phyloP scores from a whole-genome alignment of 1,140 invertebrate genomes.

The Popillia japonica region DNA sequence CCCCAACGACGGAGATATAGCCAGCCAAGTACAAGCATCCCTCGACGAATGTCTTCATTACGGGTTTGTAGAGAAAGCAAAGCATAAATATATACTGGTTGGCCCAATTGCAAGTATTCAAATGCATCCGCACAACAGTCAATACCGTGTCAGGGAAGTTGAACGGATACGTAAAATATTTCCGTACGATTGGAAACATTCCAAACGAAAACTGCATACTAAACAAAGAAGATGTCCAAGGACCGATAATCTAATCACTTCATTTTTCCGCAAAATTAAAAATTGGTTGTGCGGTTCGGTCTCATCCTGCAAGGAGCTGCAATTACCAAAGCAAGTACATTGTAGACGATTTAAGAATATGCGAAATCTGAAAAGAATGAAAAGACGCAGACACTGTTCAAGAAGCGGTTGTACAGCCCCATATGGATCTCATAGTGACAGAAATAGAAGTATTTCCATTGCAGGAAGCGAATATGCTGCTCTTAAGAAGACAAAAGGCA shows the following conservation, averaged over 20 bases:
- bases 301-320: background rate
- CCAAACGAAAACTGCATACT: background rate
- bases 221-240: background rate
- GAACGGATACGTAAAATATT: conserved; percentile 16
- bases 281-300: background rate
- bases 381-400: conserved; percentile 8
- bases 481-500: background rate
- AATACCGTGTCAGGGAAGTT: background rate
- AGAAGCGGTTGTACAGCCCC: background rate
- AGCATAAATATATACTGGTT: background rate
- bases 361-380: background rate
- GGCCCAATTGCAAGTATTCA: conserved; percentile 11
- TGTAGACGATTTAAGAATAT: background rate
- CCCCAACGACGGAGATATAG: conserved; percentile 23
- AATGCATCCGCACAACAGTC: background rate
- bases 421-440: background rate
- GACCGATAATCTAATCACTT: background rate
- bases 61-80: conserved; percentile 17
- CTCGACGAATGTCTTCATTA: conserved; percentile 25
- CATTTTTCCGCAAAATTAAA: background rate
- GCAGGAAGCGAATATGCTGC: background rate
- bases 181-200: background rate
- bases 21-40: conserved; percentile 18
- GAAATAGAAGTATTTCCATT: background rate
- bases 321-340: background rate